A percentile compares a stretch with the other conserved stretches of the same genome.
phyloP scores from a whole-genome alignment of 2,113 vertebrate genomes.

The Gopherus evgoodei region DNA sequence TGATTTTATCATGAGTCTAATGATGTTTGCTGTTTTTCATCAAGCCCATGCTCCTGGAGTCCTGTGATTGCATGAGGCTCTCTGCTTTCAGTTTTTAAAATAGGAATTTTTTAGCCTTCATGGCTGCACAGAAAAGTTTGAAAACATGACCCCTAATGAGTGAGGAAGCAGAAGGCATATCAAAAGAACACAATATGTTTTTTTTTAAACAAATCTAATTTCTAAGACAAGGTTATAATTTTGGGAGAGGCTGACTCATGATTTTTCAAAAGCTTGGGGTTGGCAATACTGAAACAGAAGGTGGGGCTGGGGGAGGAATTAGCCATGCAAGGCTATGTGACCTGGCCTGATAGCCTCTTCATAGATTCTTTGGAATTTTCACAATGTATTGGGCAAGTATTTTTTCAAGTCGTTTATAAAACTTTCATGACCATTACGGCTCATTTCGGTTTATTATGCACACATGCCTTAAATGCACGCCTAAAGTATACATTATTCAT shows the following conservation, averaged over 20 bases:
- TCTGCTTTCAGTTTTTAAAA: constrained; percentile 35
- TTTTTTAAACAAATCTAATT: constrained; percentile 49
- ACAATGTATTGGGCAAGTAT: no score
- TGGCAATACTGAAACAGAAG: constrained; percentile 6
- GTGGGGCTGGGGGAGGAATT: not conserved
- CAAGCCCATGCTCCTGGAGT: not conserved
- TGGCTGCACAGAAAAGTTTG: constrained; percentile 37
- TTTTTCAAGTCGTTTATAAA: no score
- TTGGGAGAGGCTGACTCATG: constrained; percentile 47
- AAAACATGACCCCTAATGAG: constrained; percentile 53
- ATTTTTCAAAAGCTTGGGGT: not conserved
- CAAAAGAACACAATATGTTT: constrained; percentile 28
- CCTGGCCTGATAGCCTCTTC: no score
- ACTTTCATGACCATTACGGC: no score
- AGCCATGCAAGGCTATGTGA: not conserved
- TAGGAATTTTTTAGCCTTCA: constrained; percentile 28
- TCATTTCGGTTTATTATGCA: no score
- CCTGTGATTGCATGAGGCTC: constrained; percentile 45
- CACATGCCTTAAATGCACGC: no score
- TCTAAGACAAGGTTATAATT: constrained; percentile 43
- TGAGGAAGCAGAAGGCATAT: not conserved
- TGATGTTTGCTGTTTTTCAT: not conserved
- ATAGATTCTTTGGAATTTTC: no score
- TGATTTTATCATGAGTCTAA: constrained; percentile 16
- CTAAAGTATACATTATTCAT: no score